Conservation (phyloP, 2,888 invertebrate genomes). For the Formica aserva region DNA sequence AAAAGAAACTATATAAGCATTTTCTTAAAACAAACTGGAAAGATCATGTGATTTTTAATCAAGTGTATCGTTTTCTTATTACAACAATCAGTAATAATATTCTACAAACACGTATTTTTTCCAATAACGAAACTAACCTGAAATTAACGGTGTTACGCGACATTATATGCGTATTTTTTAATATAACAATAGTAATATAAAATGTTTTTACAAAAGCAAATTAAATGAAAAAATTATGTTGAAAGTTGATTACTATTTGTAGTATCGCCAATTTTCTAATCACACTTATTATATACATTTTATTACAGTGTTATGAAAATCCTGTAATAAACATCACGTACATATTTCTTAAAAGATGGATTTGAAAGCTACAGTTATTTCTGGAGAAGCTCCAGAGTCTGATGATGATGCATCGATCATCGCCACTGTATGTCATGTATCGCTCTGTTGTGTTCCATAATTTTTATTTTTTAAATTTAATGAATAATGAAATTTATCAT, state of each 20-base stretch:
- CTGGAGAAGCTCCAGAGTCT: constrained; percentile 84
- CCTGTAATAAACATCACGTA: constrained; percentile 8
- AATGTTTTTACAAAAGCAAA: not conserved
- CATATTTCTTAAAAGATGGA: constrained; percentile 75
- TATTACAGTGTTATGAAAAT: constrained; percentile 19
- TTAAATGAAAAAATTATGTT: not conserved
- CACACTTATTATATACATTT: constrained; percentile 8
- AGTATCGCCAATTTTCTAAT: not conserved
- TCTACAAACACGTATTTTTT: not conserved
- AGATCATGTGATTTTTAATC: not conserved
- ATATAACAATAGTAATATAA: not conserved
- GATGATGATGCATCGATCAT: constrained; percentile 82
- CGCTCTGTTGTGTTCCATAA: not conserved
- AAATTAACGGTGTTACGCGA: not conserved
- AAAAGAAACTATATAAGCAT: not conserved
- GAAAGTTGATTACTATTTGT: not conserved
- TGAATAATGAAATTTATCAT: constrained; percentile 2
- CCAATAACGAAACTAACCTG: constrained; percentile 28
- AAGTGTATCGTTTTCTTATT: not conserved
- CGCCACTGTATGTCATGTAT: constrained; percentile 73
- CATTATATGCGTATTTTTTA: not conserved
- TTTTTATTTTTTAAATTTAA: constrained; percentile 1
- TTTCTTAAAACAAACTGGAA: not conserved
- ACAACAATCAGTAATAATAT: not conserved
- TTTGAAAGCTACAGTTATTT: constrained; percentile 82